Evolutionary conservation across 2,113 vertebrate species (phyloP).

Genomic region (Charadrius vociferus): DNA sequence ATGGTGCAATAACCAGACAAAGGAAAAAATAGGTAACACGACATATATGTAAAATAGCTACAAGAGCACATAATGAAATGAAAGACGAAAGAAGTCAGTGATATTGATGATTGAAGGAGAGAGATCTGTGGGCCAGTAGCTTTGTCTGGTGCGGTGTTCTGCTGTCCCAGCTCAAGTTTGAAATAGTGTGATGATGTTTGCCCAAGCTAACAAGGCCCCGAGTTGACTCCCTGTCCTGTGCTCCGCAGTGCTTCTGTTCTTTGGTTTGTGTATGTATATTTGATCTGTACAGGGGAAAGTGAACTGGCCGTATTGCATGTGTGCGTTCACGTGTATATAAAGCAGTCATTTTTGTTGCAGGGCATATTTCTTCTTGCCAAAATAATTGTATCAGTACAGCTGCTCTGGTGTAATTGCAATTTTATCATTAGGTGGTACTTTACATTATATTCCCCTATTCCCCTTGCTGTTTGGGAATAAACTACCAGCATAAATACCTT

Average conservation of each 20-base stretch:
- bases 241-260: neutral
- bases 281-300: neutral
- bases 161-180: neutral
- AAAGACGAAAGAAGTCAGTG: neutral
- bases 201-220: accelerated
- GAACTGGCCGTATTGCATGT: neutral
- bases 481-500: neutral
- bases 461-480: neutral
- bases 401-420: neutral
- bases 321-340: neutral
- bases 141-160: neutral
- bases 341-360: neutral
- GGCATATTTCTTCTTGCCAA: neutral
- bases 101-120: neutral
- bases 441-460: neutral
- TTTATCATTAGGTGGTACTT: neutral
- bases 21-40: neutral
- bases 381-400: neutral
- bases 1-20: neutral
- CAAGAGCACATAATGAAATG: neutral
- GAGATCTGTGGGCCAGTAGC: neutral
- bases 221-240: neutral
- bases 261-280: too few species aligned
- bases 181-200: neutral
- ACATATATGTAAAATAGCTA: neutral